phyloP scores from a whole-genome alignment of 2,797 vertebrate species.

The Cheirogaleus major region DNA sequence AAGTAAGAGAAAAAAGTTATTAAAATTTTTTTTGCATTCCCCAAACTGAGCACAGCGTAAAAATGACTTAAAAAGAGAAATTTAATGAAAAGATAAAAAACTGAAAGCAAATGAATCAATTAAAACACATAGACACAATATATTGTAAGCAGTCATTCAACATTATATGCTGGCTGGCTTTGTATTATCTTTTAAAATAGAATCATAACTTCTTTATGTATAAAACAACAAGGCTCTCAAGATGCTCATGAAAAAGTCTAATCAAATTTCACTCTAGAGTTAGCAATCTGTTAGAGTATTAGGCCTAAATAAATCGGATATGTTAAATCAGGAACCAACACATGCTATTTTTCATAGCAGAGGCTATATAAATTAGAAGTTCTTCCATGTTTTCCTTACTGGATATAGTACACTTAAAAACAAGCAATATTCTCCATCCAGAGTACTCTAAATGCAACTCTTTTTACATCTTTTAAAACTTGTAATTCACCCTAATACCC shows the following conservation, averaged over 20 bases:
- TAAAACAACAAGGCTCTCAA: slow-evolving; percentile 57
- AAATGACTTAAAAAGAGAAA: slow-evolving; percentile 34
- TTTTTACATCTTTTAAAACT: slow-evolving; percentile 37
- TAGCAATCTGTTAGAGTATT: slow-evolving; percentile 39
- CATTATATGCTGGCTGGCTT: slow-evolving; percentile 16
- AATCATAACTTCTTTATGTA: slow-evolving; percentile 37
- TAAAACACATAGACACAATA: slow-evolving; percentile 4
- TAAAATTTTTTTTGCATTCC: slow-evolving; percentile 27
- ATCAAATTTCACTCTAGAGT: slow-evolving; percentile 58
- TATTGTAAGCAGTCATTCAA: not conserved
- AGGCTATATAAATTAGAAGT: not conserved
- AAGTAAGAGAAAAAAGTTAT: not conserved
- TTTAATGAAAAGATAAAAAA: slow-evolving; percentile 48
- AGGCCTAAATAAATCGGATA: slow-evolving; percentile 52
- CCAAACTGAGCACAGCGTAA: slow-evolving; percentile 39
- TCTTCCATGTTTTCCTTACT: slow-evolving; percentile 34
- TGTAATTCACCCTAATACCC: slow-evolving; percentile 40
- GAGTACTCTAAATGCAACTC: slow-evolving; percentile 16
- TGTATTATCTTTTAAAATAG: slow-evolving; percentile 48
- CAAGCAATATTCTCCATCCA: slow-evolving; percentile 27
- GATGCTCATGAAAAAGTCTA: slow-evolving; percentile 30
- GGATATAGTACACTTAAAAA: slow-evolving; percentile 49
- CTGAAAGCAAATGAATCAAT: slow-evolving; percentile 48
- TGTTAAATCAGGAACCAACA: slow-evolving; percentile 45
- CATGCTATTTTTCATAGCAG: slow-evolving; percentile 38